A percentile compares a stretch with the other conserved stretches of the same genome.
phyloP scores from a whole-genome alignment of 2,113 vertebrate genomes.

The Phocoena sinus region DNA sequence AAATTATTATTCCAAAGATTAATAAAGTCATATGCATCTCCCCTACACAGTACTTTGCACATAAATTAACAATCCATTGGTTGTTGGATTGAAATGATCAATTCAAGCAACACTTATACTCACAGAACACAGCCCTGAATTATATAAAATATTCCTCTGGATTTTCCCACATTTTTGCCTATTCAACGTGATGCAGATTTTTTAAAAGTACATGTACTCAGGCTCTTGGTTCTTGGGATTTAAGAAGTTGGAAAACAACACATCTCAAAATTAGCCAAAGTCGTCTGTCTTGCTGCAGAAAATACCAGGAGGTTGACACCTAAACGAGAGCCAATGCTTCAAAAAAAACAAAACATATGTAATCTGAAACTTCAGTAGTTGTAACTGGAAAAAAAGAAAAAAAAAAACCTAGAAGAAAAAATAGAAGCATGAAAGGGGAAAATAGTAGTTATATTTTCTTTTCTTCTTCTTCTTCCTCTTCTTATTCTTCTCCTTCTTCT shows the following conservation, averaged over 20 bases:
- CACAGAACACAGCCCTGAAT: neutral
- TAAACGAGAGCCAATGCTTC: neutral
- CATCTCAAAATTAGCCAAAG: slow-evolving; percentile 26
- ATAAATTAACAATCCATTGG: neutral
- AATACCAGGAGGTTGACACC: neutral
- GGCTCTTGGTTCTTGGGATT: neutral
- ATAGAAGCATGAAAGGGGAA: neutral
- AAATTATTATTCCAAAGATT: slow-evolving; percentile 25
- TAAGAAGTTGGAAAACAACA: slow-evolving; percentile 12
- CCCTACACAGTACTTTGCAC: neutral
- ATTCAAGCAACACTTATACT: neutral
- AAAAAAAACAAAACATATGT: neutral
- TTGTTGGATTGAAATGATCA: neutral
- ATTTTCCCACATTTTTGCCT: slow-evolving; percentile 16
- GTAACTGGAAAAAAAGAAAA: neutral
- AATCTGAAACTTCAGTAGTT: neutral
- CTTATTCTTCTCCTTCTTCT: no score
- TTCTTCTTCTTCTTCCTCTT: no score
- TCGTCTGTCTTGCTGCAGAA: neutral
- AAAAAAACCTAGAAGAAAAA: neutral
- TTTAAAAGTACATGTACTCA: neutral
- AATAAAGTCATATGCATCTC: neutral
- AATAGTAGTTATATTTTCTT: neutral
- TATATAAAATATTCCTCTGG: neutral
- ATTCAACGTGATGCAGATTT: neutral